Conservation (phyloP, 1,140 invertebrate genomes). For the Halesus radiatus region DNA sequence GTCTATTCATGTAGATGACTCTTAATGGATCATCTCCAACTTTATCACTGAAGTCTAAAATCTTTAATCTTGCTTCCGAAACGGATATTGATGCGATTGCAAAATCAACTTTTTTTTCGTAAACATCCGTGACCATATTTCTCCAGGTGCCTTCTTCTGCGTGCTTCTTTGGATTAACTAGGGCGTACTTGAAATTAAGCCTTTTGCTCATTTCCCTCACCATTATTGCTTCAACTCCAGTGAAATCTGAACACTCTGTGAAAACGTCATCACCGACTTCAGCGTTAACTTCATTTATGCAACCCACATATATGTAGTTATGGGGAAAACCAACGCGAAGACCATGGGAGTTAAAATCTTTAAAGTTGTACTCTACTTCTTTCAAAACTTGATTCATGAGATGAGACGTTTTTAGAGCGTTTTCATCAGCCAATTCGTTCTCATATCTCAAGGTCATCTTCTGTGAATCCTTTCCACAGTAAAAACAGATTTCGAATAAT, state of each 20-base stretch:
- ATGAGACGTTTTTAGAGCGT: not conserved
- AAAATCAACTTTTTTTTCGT: slow-evolving; percentile 42
- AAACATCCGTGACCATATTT: slow-evolving; percentile 47
- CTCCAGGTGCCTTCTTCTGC: slow-evolving; percentile 32
- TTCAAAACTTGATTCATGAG: not conserved
- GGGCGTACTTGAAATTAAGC: slow-evolving; percentile 39
- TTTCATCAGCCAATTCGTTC: not conserved
- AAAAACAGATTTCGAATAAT: slow-evolving; percentile 49
- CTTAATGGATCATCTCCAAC: slow-evolving; percentile 47
- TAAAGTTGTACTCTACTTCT: slow-evolving; percentile 13
- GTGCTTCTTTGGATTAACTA: slow-evolving; percentile 34
- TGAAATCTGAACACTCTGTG: slow-evolving; percentile 1
- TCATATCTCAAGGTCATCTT: slow-evolving; percentile 29
- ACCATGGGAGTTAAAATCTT: slow-evolving; percentile 37
- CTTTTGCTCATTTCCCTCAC: slow-evolving; percentile 30
- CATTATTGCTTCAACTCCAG: slow-evolving; percentile 42
- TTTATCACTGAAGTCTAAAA: slow-evolving; percentile 29
- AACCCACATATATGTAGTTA: slow-evolving; percentile 29
- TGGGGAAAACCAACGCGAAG: slow-evolving; percentile 38
- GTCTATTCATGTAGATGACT: slow-evolving; percentile 35
- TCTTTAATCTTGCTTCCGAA: slow-evolving; percentile 34
- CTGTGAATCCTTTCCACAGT: slow-evolving; percentile 33
- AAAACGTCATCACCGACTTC: slow-evolving; percentile 10
- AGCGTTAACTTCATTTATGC: slow-evolving; percentile 9
- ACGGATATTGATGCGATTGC: slow-evolving; percentile 46